Evolutionary conservation across 1,140 invertebrate species (phyloP).

Genomic region (Caerostris extrusa): DNA sequence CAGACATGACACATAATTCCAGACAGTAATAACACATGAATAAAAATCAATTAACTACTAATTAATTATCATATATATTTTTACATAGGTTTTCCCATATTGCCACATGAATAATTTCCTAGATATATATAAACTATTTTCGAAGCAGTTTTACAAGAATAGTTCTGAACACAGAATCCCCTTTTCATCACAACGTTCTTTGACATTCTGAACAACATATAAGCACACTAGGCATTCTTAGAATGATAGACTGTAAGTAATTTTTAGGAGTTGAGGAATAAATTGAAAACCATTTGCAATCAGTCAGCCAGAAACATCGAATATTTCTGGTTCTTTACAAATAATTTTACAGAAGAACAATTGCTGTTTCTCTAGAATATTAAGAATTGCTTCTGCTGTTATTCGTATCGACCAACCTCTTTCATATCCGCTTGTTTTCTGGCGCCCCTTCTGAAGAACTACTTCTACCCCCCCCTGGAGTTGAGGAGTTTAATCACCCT

Average conservation of each 20-base stretch:
- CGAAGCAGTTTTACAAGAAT: neutral
- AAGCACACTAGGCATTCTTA: neutral
- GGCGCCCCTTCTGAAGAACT: neutral
- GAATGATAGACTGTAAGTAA: neutral
- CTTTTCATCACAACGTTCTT: neutral
- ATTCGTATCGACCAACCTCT: neutral
- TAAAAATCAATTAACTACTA: too few species aligned
- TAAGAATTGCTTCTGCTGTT: neutral
- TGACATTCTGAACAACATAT: neutral
- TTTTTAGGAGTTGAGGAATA: slow-evolving; percentile 36
- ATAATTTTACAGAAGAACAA: neutral
- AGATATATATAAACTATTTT: neutral
- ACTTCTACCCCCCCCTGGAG: too few species aligned
- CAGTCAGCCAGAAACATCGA: slow-evolving; percentile 24
- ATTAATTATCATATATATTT: too few species aligned
- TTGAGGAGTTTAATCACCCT: slow-evolving; percentile 43
- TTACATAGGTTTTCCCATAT: too few species aligned
- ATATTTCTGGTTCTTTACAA: neutral
- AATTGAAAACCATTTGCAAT: slow-evolving; percentile 50
- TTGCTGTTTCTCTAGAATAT: slow-evolving; percentile 13
- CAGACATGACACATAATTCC: too few species aligned
- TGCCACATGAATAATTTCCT: too few species aligned
- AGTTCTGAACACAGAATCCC: neutral
- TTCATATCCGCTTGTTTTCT: neutral
- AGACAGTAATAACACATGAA: too few species aligned